A percentile compares a stretch with the other conserved stretches of the same genome.
These are phyloP conservation scores for Sorex maritimensis DNA, from an alignment of 2,797 vertebrate species.

Conservation along the genomic window DNA sequence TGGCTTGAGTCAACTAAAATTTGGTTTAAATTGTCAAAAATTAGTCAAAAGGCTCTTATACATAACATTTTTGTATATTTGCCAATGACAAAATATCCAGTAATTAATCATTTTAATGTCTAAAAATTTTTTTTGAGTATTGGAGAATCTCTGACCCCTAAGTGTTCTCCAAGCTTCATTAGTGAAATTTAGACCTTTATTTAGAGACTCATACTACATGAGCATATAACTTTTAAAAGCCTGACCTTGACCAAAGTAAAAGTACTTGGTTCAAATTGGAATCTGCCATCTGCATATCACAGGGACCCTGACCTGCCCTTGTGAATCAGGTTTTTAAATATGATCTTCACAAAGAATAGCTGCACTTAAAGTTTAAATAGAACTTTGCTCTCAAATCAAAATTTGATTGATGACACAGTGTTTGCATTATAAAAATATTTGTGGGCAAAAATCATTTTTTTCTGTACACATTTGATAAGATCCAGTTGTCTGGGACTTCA, in stretches of 20 bases:
- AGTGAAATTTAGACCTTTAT: conserved; percentile 10
- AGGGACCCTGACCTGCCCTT: neutral
- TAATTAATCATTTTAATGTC: conserved; percentile 60
- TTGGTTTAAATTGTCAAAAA: neutral
- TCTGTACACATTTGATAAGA: neutral
- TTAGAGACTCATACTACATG: neutral
- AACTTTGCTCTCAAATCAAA: neutral
- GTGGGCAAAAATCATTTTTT: too few relatives aligned
- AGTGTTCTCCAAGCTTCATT: conserved; percentile 48
- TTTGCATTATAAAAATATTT: neutral
- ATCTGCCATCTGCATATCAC: neutral
- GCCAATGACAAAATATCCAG: neutral
- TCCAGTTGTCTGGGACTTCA: neutral
- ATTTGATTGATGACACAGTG: fast-evolving
- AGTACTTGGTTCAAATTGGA: conserved; percentile 18
- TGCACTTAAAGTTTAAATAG: neutral
- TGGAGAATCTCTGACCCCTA: neutral
- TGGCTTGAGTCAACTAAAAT: neutral
- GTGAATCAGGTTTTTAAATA: neutral
- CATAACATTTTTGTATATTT: conserved; percentile 21
- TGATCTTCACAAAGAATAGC: neutral
- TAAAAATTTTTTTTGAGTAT: conserved; percentile 26
- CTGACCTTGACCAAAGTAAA: neutral
- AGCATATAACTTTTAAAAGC: conserved; percentile 52
- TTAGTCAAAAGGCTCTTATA: neutral